Conservation (phyloP, 2,113 vertebrate species). For the Danionella cerebrum region DNA sequence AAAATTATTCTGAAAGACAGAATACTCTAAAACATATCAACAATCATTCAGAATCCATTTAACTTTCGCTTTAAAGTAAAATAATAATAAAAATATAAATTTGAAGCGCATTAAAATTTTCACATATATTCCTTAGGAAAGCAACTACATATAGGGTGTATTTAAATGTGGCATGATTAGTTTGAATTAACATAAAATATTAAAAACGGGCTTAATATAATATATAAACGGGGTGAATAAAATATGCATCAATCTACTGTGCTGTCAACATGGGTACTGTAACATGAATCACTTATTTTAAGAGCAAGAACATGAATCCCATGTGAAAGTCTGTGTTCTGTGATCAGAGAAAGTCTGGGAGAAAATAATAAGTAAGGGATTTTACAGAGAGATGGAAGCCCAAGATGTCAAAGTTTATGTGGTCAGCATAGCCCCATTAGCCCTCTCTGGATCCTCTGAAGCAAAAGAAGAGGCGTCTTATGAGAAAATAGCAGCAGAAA, state of each 20-base stretch:
- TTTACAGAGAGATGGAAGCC: neutral
- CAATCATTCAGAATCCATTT: too few relatives aligned
- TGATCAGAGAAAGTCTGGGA: neutral
- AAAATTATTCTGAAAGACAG: too few relatives aligned
- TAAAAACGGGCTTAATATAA: too few relatives aligned
- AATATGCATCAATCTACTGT: neutral
- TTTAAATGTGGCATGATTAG: too few relatives aligned
- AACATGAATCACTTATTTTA: neutral
- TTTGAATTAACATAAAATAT: too few relatives aligned
- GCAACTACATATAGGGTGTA: too few relatives aligned
- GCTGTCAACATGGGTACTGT: neutral
- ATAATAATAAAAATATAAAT: too few relatives aligned
- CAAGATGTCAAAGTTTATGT: neutral
- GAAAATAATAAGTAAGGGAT: neutral
- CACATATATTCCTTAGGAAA: too few relatives aligned
- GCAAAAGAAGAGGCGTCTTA: neutral
- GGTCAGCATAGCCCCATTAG: neutral
- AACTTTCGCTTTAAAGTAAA: too few relatives aligned
- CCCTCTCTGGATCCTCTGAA: neutral
- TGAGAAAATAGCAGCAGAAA: neutral
- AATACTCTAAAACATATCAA: too few relatives aligned
- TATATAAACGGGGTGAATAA: neutral
- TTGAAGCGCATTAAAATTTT: too few relatives aligned
- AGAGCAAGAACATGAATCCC: neutral
- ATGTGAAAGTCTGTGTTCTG: neutral